Evolutionary conservation across 2,113 vertebrate species (phyloP), one percentile per base, ranked within the genome.

Genomic region (Corvus hawaiiensis): DNA sequence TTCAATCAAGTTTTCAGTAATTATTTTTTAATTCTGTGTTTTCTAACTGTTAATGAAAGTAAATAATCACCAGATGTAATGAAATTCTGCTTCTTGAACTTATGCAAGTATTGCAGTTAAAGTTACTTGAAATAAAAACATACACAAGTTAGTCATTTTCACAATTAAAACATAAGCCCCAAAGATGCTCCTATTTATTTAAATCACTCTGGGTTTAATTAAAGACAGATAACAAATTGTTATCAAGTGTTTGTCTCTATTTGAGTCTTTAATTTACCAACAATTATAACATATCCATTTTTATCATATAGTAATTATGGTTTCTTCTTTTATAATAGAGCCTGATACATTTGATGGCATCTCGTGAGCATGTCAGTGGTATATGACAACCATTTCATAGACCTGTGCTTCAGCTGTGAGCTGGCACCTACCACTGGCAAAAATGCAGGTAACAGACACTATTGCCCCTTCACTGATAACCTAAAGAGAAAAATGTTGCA

Each of bases 31-130:
- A 81, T 93, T 84, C 14, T 39, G 2, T 87, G 68, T 63, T 84
- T 95, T 88, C 72, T 86, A 39, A 44, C 79, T 87, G n/a, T 67
- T 81, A 92, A 74, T 95, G 23, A 74, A 93, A 86, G 35, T 67
- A 93, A 96, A 95, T 84, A 94, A 87, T 90, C 75, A 92, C 75
- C 93, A 94, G 68, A 90, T 84, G 92, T 76, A 91, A 76, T 37
- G 19, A 71, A 93, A 84, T 86, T 69, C 55, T 90, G 59, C 37
- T 90, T 81, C 72, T 74, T 90, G 76, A 92, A 75, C 5, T 93
- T 76, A 55, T 1, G 1, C 51, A 96, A 83, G 51, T 44, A 67
- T 28, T 56, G 39, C 27, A 77, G 68, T 86, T 95, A 63, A 71
- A 88, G 28, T 55, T 63, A 59, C 72, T 74, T 63, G 33, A 91